A percentile compares a stretch with the other conserved stretches of the same genome.
These are phyloP conservation scores for Sminthopsis crassicaudata DNA, from an alignment of 2,113 vertebrate species.

Conservation along the genomic window DNA sequence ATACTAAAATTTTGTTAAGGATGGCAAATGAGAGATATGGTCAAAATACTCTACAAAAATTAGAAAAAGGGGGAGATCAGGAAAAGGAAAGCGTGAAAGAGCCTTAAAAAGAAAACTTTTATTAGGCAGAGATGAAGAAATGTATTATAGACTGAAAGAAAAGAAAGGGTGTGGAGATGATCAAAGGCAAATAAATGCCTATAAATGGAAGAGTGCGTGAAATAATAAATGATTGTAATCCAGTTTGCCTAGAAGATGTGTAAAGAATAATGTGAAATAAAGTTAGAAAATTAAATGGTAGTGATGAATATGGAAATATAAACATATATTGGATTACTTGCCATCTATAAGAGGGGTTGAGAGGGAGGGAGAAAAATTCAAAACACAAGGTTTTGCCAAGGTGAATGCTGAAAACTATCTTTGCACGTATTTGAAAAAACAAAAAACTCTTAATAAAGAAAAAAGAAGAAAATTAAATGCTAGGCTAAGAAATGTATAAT, in stretches of 20 bases:
- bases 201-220: background rate
- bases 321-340: no score
- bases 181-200: background rate
- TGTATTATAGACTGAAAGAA: no score
- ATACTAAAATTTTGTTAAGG: background rate
- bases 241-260: background rate
- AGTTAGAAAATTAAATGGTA: background rate
- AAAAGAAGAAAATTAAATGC: no score
- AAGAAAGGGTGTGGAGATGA: background rate
- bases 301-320: no score
- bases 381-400: no score
- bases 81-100: no score
- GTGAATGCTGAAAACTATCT: no score
- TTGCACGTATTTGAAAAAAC: no score
- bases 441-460: no score
- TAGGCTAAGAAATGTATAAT: background rate
- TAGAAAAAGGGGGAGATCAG: background rate
- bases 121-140: background rate
- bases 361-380: no score
- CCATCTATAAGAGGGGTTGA: no score
- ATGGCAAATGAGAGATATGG: no score
- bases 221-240: background rate
- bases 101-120: background rate
- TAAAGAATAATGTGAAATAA: background rate
- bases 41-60: background rate